phyloP scores from a whole-genome alignment of 2,888 invertebrate species.

The Agrotis puta region DNA sequence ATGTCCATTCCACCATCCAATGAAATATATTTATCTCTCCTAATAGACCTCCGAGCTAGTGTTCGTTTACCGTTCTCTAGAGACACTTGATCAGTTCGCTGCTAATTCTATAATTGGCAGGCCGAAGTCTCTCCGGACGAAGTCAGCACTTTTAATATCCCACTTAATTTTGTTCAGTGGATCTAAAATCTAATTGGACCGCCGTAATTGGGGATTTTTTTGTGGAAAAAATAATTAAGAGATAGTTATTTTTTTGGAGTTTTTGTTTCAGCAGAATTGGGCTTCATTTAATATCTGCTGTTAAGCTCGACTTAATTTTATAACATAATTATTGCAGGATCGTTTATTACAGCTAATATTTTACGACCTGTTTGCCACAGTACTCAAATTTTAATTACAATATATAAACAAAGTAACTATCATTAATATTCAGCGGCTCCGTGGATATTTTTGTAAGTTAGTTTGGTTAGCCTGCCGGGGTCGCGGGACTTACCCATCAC shows the following conservation, averaged over 20 bases:
- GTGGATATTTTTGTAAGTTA: too few relatives aligned
- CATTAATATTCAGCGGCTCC: too few relatives aligned
- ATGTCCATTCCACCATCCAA: background rate
- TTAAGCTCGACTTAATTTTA: background rate
- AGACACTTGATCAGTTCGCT: constrained; percentile 52
- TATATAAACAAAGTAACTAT: too few relatives aligned
- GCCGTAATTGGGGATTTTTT: constrained; percentile 48
- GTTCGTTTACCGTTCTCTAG: constrained; percentile 41
- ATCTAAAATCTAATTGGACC: constrained; percentile 56
- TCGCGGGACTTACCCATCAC: too few relatives aligned
- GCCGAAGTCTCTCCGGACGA: constrained; percentile 44
- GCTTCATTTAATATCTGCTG: constrained; percentile 9
- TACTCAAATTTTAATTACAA: too few relatives aligned
- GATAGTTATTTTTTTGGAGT: constrained; percentile 26
- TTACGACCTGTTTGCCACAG: background rate
- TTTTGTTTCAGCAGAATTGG: constrained; percentile 27
- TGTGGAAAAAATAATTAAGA: constrained; percentile 45
- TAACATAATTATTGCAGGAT: background rate
- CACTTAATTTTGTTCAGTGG: constrained; percentile 52
- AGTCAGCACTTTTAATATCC: constrained; percentile 62
- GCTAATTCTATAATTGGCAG: constrained; percentile 63
- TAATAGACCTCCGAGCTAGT: constrained; percentile 3
- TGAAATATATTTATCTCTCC: background rate
- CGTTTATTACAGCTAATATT: constrained; percentile 1
- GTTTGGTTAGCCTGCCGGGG: too few relatives aligned